Evolutionary conservation across 2,888 invertebrate genomes (phyloP).

Genomic region (Junonia oenone): DNA sequence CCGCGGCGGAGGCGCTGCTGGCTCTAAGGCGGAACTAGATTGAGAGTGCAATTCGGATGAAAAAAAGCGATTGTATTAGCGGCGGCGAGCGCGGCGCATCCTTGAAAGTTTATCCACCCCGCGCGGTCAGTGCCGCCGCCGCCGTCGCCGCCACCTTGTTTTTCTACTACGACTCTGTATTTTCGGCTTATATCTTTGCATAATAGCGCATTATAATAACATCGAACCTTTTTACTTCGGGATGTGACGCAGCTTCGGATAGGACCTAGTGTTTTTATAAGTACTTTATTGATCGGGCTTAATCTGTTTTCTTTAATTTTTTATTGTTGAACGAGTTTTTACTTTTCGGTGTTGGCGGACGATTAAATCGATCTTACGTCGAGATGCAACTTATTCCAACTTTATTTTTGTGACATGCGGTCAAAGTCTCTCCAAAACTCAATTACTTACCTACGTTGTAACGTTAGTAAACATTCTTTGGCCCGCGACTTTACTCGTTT

Average conservation of each 20-base stretch:
- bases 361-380: not conserved
- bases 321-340: not conserved
- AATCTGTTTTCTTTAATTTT: not conserved
- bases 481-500: no score
- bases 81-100: slow-evolving; percentile 40
- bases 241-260: not conserved
- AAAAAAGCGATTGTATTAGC: slow-evolving; percentile 33
- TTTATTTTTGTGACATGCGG: no score
- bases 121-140: slow-evolving; percentile 49
- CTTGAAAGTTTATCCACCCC: slow-evolving; percentile 65
- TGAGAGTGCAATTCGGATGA: slow-evolving; percentile 41
- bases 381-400: not conserved
- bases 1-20: not conserved
- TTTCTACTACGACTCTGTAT: slow-evolving; percentile 37
- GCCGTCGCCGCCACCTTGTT: slow-evolving; percentile 37
- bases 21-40: slow-evolving; percentile 36
- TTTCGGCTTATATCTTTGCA: slow-evolving; percentile 40
- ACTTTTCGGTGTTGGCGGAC: not conserved
- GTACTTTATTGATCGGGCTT: not conserved
- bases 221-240: not conserved
- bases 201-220: slow-evolving; percentile 20
- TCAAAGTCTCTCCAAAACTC: no score
- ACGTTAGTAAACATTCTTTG: no score
- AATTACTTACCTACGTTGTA: no score
- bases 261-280: not conserved